These are phyloP conservation scores for Galbula dea DNA, from an alignment of 2,113 vertebrate species.

Conservation along the genomic window DNA sequence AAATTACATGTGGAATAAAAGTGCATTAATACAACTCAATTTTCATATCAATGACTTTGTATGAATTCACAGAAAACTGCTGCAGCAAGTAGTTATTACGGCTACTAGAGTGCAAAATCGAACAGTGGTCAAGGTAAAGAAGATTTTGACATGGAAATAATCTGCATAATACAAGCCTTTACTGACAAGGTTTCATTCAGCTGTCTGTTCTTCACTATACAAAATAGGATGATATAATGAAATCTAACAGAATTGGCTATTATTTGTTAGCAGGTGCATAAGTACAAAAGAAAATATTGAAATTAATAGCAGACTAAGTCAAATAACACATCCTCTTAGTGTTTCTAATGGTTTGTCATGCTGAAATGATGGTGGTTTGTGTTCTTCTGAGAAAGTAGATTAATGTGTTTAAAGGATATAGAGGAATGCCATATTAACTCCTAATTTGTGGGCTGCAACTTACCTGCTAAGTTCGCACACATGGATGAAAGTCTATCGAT, in stretches of 20 bases:
- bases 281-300: not conserved
- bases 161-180: not conserved
- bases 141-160: not conserved
- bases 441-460: not conserved
- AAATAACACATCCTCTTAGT: not conserved
- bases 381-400: not conserved
- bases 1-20: not conserved
- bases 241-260: not conserved
- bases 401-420: not conserved
- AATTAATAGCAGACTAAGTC: not conserved
- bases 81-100: not conserved
- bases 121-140: slow-evolving; percentile 9
- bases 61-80: not conserved
- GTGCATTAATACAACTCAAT: not conserved
- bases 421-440: not conserved
- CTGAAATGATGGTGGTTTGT: not conserved
- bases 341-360: not conserved
- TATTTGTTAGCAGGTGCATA: not conserved
- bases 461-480: not conserved
- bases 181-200: not conserved
- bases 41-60: not conserved
- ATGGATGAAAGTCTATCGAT: not conserved
- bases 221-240: not conserved
- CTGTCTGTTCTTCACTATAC: not conserved
- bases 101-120: not conserved